Percentiles rank a stretch among this genome's conserved stretches.
Evolutionary conservation across 2,113 vertebrate species (phyloP).

Genomic region (Synodontis membranacea): DNA sequence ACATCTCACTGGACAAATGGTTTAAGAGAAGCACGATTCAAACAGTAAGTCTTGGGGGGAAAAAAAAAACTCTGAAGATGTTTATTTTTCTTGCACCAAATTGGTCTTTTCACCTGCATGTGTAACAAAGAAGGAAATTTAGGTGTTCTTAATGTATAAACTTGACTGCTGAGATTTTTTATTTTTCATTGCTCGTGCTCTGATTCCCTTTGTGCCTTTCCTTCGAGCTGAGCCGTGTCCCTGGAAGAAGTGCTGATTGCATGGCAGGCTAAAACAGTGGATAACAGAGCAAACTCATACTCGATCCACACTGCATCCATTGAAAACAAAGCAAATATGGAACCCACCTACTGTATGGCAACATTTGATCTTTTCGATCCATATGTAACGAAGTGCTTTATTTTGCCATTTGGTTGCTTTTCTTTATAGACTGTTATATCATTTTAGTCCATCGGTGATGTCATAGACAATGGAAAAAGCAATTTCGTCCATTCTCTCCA

Average conservation of each 20-base stretch:
- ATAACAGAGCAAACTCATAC: slow-evolving; percentile 51
- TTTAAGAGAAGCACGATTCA: slow-evolving; percentile 63
- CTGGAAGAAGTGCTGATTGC: slow-evolving; percentile 59
- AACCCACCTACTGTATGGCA: slow-evolving; percentile 2
- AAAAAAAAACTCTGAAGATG: neutral
- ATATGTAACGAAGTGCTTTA: neutral
- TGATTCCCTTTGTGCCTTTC: slow-evolving; percentile 2
- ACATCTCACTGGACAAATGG: slow-evolving; percentile 67
- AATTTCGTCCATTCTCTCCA: neutral
- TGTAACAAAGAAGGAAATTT: neutral
- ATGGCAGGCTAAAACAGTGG: slow-evolving; percentile 60
- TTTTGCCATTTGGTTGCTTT: neutral
- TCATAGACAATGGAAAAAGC: neutral
- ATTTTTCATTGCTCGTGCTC: neutral
- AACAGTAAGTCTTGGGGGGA: slow-evolving; percentile 66
- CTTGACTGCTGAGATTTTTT: neutral
- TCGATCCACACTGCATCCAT: slow-evolving; percentile 44
- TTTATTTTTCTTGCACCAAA: slow-evolving; percentile 24
- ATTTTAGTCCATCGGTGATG: neutral
- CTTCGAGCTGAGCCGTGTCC: slow-evolving; percentile 49
- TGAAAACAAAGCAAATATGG: slow-evolving; percentile 48
- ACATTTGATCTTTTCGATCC: slow-evolving; percentile 10
- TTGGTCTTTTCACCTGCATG: neutral
- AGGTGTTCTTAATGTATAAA: neutral
- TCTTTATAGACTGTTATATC: neutral